Base-by-base conservation (phyloP, 2,888 invertebrate species). In the Synanthedon tipuliformis region DNA sequence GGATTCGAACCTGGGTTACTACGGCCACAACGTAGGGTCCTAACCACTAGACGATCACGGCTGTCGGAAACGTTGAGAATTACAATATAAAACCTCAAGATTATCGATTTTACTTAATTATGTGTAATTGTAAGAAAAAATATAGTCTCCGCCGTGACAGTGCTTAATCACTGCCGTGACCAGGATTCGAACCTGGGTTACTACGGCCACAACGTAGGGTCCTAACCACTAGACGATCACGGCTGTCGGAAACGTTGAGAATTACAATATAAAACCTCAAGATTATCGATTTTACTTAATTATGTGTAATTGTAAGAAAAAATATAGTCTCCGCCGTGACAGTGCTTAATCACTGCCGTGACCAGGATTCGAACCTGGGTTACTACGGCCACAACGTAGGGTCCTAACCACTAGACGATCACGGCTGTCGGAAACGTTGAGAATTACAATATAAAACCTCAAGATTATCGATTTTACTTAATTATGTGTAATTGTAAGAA, bases 291-390 rank as follows among this genome's bases (percentile, higher is more conserved):
- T n/a, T n/a, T n/a, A n/a, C n/a, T n/a, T n/a, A n/a, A n/a, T n/a
- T n/a, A n/a, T n/a, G n/a, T n/a, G n/a, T n/a, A n/a, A n/a, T n/a
- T n/a, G n/a, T n/a, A n/a, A n/a, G n/a, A n/a, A n/a, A n/a, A n/a
- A n/a, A n/a, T n/a, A n/a, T n/a, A n/a, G n/a, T n/a, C n/a, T 16
- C 3, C 3, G 1, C 1, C 3, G 16, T 16, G 16, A 16, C 16
- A 16, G 16, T 16, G 16, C 16, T 16, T 16, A 16, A 16, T 23
- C 60, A 53, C 53, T 53, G 53, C 90, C 90, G 90, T 90, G 90
- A 90, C 90, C 89, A 90, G 90, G 91, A 91, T 90, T 91, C 91
- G 91, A 91, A 91, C 91, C 91, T 91, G 91, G 91, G 91, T 91
- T 91, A 90, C 90, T 90, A 90, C 91, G 90, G 90, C 90, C 90